Evolutionary conservation across 2,888 invertebrate genomes (phyloP).

Genomic region (Crepidodera aurea): DNA sequence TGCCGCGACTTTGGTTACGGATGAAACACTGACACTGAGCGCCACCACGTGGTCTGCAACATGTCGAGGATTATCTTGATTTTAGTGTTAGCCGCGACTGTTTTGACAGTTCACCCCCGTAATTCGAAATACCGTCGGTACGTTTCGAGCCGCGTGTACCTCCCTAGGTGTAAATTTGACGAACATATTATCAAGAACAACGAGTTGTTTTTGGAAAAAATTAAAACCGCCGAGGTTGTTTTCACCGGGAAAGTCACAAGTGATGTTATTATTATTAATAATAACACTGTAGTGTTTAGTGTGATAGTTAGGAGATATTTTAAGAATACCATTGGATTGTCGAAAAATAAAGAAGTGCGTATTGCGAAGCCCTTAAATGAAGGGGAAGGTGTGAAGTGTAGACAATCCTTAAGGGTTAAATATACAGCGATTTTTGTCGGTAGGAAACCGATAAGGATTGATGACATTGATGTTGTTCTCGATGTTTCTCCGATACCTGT

Average conservation of each 20-base stretch:
- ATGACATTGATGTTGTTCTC: slow-evolving; percentile 55
- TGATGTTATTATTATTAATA: slow-evolving; percentile 49
- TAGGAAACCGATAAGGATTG: slow-evolving; percentile 47
- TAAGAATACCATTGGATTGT: slow-evolving; percentile 52
- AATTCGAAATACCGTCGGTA: slow-evolving; percentile 41
- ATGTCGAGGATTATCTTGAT: slow-evolving; percentile 29
- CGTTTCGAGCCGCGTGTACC: slow-evolving; percentile 45
- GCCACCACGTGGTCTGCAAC: slow-evolving; percentile 28
- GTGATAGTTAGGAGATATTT: slow-evolving; percentile 58
- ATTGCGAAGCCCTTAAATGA: slow-evolving; percentile 55
- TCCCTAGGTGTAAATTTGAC: slow-evolving; percentile 58
- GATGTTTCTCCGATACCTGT: slow-evolving; percentile 59
- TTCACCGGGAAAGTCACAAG: slow-evolving; percentile 59
- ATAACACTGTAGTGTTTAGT: slow-evolving; percentile 53
- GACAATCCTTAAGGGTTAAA: slow-evolving; percentile 56
- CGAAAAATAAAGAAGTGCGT: slow-evolving; percentile 52
- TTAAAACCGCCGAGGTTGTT: slow-evolving; percentile 53
- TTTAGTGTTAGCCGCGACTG: slow-evolving; percentile 20
- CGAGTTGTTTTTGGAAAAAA: slow-evolving; percentile 49
- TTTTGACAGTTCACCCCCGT: slow-evolving; percentile 37
- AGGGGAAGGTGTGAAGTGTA: slow-evolving; percentile 58
- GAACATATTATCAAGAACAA: slow-evolving; percentile 55
- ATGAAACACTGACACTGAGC: slow-evolving; percentile 44
- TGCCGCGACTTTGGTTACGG: slow-evolving; percentile 52
- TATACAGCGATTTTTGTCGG: slow-evolving; percentile 60